Base-by-base conservation (phyloP, 2,113 vertebrate genomes). In the Coregonus clupeaformis region DNA sequence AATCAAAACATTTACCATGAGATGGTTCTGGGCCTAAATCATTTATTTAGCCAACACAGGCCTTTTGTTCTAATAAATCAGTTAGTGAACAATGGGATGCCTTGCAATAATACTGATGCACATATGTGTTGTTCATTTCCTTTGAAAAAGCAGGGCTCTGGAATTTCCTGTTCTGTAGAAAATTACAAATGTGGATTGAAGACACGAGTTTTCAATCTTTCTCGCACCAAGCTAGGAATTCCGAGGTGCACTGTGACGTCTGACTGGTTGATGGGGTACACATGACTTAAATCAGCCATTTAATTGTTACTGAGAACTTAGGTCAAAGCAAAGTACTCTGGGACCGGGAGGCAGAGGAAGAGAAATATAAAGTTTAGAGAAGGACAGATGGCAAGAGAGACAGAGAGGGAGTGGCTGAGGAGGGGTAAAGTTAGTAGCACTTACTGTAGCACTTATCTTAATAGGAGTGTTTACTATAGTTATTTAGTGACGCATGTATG, bases 231-330 rank as follows among this genome's bases (percentile, higher is more conserved):
- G 24, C 65, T 45, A 36, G 73, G 79, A 52, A 36, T 69, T 76
- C 27, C 30, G 68, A 71, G 74, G 57, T 65, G 69, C 64, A 67
- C 42, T 29, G 42, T 80, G 83, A 64, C 68, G 25, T 84, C 59
- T 78, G 47, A 77, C 81, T 74, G 72, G 64, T 69, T 85, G 75
- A 91, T 80, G 64, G 30, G 47, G 49, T 63, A 69, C 79, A 75
- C 83, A 87, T 85, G 90, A 90, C 78, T 85, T 86, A 78, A 83
- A 87, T 87, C 80, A 89, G 65, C 69, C 76, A 42, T 80, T 79
- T 77, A 72, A 79, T 78, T 80, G 69, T 77, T 72, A 62, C 67
- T 70, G 75, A 69, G 78, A 83, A 78, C 67, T 80, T 77, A 36
- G 36, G 6, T 36, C 79, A 75, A 14, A 32, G 66, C 75, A 79